These are phyloP conservation scores for Plodia interpunctella DNA, from an alignment of 1,140 invertebrate genomes.

Conservation along the genomic window DNA sequence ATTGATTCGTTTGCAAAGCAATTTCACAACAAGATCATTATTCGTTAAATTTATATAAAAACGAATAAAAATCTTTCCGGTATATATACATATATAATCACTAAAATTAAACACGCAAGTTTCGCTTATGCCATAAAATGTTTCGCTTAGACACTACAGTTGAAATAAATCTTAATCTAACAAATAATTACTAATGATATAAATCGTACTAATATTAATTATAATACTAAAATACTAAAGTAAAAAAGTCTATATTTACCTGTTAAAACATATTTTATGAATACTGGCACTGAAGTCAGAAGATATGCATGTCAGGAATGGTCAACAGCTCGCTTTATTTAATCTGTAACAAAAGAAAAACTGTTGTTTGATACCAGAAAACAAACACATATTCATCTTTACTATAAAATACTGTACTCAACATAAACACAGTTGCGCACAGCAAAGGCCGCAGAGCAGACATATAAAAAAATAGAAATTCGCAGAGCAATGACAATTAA, in stretches of 20 bases:
- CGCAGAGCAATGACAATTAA: constrained; percentile 8
- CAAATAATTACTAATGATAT: background rate
- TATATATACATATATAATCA: background rate
- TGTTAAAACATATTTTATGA: background rate
- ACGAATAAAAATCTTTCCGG: background rate
- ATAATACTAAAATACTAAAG: too few relatives aligned
- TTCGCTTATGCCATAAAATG: background rate
- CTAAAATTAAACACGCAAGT: background rate
- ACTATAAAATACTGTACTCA: background rate
- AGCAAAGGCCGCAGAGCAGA: constrained; percentile 7
- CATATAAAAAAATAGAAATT: constrained; percentile 10
- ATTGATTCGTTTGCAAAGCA: background rate
- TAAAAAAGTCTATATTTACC: background rate
- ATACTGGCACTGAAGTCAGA: background rate
- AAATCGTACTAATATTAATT: background rate
- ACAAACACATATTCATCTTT: background rate
- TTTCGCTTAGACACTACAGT: background rate
- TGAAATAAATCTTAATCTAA: constrained; percentile 3
- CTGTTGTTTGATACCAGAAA: constrained; percentile 9
- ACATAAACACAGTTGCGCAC: background rate
- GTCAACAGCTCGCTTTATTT: background rate
- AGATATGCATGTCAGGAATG: background rate
- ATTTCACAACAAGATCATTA: background rate
- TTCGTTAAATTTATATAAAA: background rate
- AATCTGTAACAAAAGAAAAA: constrained; percentile 14